phyloP scores from a whole-genome alignment of 2,888 invertebrate species.

The Apodemia mormo region DNA sequence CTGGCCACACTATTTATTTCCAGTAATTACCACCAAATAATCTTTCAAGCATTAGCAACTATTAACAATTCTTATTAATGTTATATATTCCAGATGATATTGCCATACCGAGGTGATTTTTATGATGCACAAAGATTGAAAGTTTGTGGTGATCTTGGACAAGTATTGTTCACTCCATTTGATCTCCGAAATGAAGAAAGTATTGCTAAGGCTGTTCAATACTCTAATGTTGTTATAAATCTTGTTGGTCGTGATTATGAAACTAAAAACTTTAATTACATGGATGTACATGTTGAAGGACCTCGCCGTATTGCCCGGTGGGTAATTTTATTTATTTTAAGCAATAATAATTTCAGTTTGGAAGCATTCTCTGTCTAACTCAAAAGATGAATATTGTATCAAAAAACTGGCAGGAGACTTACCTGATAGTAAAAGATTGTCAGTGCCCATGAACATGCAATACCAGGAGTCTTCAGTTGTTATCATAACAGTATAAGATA shows the following conservation, averaged over 20 bases:
- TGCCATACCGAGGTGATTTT: conserved; percentile 95
- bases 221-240: conserved; percentile 99
- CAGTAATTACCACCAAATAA: too few species aligned
- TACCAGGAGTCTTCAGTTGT: too few species aligned
- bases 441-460: too few species aligned
- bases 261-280: conserved; percentile 93
- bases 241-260: conserved; percentile 95
- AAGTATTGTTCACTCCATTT: conserved; percentile 94
- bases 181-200: conserved; percentile 92
- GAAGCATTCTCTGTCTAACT: neutral
- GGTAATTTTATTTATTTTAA: conserved; percentile 14
- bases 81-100: conserved; percentile 86
- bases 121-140: conserved; percentile 90
- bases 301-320: conserved; percentile 91
- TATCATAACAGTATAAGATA: too few species aligned
- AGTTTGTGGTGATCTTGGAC: conserved; percentile 96
- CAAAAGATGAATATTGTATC: too few species aligned
- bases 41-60: too few species aligned
- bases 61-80: neutral
- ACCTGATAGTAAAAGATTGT: too few species aligned
- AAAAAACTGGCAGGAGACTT: too few species aligned
- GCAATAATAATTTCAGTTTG: neutral
- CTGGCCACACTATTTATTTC: too few species aligned
- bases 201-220: conserved; percentile 91
- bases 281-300: conserved; percentile 94